Base-by-base conservation (phyloP, 2,888 invertebrate genomes). In the Nomada goodeniana region DNA sequence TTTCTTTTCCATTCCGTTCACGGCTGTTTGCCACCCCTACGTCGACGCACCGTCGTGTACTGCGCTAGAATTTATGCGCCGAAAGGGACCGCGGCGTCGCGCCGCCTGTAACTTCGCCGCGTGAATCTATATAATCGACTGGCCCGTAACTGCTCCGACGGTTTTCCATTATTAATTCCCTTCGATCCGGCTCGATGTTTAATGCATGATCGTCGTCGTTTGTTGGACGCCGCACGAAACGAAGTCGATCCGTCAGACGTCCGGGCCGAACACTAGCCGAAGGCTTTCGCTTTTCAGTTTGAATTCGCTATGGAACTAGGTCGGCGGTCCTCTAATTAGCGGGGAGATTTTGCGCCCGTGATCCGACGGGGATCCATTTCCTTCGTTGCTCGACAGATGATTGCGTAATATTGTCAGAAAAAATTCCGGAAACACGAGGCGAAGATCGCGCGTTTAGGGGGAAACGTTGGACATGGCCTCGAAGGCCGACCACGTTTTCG, bases 111-210 rank as follows among this genome's bases (percentile, higher is more conserved):
- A 13, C n/a, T 68, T 60, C 60, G 70, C 70, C 44, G 69, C 67
- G 65, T 61, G 52, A 61, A 68, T 63, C 70, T 55, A 68, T 76
- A 69, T 77, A 86, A 85, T 86, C 87, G 84, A 82, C 77, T 80
- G 65, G 72, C 71, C 61, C 63, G n/a, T n/a, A 70, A 47, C 73
- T 74, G 60, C 57, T 26, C 60, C 53, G 59, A 61, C 60, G 57
- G 64, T 71, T 78, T 65, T 88, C 84, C 85, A 86, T 87, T 89
- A 90, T 89, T 88, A 86, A 89, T 86, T 84, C 81, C 53, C 60
- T 74, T 72, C 80, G 59, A 80, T 53, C 76, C 36, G 47, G 20
- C 52, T 53, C 67, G 20, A 80, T 82, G 80, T 72, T 72, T 82
- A 80, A 82, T 80, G 76, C 80, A 82, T 72, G 63, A 36, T 20